phyloP scores from a whole-genome alignment of 1,140 invertebrate species.

The Musca vetustissima region DNA sequence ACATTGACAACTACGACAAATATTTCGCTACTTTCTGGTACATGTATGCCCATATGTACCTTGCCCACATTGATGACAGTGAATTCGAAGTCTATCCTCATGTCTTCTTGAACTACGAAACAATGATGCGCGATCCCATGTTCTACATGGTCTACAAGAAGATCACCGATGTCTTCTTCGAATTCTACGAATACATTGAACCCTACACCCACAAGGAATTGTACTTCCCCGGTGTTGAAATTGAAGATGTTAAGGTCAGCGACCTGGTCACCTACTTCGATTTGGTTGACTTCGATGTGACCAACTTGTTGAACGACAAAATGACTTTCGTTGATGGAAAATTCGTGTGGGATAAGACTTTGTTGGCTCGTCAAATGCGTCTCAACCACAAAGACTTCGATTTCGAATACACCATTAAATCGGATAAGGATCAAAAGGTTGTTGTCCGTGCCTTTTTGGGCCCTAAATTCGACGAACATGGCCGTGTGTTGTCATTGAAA shows the following conservation, averaged over 20 bases:
- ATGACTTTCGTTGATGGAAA: slow-evolving; percentile 54
- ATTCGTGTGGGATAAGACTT: slow-evolving; percentile 51
- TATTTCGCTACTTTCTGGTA: too few species aligned
- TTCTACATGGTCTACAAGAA: slow-evolving; percentile 60
- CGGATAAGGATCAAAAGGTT: slow-evolving; percentile 59
- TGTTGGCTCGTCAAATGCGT: slow-evolving; percentile 57
- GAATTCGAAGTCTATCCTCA: slow-evolving; percentile 53
- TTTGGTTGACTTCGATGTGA: too few species aligned
- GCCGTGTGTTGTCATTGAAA: slow-evolving; percentile 57
- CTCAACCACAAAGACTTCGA: slow-evolving; percentile 66
- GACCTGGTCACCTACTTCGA: too few species aligned
- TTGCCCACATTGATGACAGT: too few species aligned
- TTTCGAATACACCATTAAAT: slow-evolving; percentile 57
- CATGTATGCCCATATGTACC: too few species aligned
- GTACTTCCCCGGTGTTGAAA: too few species aligned
- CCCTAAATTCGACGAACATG: slow-evolving; percentile 60
- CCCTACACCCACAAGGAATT: too few species aligned
- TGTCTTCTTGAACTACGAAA: slow-evolving; percentile 58
- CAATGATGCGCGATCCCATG: slow-evolving; percentile 63
- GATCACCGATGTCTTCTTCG: too few species aligned
- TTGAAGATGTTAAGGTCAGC: too few species aligned
- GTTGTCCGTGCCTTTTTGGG: slow-evolving; percentile 63
- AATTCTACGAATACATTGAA: too few species aligned
- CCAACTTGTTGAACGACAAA: too few species aligned
- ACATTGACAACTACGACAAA: too few species aligned